Evolutionary conservation across 2,888 invertebrate species (phyloP), one percentile per base, ranked within the genome.

Genomic region (Scaptodrosophila latifasciaeformis): DNA sequence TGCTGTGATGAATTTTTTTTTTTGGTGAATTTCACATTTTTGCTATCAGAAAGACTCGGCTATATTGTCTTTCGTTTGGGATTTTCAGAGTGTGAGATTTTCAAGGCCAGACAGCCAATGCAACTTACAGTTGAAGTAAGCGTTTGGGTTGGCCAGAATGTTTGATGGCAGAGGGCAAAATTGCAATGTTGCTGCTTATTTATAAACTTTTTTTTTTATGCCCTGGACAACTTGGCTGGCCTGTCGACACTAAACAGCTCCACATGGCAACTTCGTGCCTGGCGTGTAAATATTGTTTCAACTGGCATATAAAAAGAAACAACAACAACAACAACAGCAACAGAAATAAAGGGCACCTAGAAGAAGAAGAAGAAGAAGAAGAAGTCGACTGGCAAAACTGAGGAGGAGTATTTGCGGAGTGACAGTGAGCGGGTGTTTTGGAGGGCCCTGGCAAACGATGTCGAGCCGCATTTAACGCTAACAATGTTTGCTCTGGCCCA

Each of bases 221-320:
- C 62, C 62, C 43, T 57, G n/a, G n/a, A 27, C 37, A 27, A 6
- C 39, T 17, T 17, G 5, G 30, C 39, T 13, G 59, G 62, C 71
- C 69, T 74, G 68, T 67, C 75, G 70, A 66, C 80, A 79, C 70
- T 64, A 67, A 67, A 51, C 49, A 60, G 54, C 56, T 49, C 12
- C 57, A 46, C 34, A 71, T 78, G 78, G 71, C 72, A 65, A 67
- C 62, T 70, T 84, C 78, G 84, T 83, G 84, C 82, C 67, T 76
- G 67, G 82, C 75, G 82, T 82, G 83, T 72, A 79, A 80, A 79
- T 72, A 65, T 65, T 82, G 78, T 78, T 71, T 79, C 24, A 7
- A 24, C 24, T 7, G 4, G 24, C 24, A 7, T 3, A 24, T 24
- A 7, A 7, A 7, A 24, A 24, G 42, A 19, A 42, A 39, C 39